Base-by-base conservation (phyloP, 2,888 invertebrate species). In the Lithodes maja region DNA sequence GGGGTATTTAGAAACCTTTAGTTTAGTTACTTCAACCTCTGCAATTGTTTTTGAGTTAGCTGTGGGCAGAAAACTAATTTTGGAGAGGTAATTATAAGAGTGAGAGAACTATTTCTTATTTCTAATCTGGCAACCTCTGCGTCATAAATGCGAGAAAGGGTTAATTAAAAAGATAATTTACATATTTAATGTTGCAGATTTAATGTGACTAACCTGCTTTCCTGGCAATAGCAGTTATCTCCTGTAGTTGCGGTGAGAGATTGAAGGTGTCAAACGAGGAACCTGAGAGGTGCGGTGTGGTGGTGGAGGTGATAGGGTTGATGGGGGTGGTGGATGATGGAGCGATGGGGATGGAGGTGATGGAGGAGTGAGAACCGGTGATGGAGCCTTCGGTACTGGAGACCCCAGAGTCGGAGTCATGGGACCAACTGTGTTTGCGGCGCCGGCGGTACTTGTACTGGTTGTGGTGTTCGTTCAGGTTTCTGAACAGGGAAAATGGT, bases 371-470 rank as follows among this genome's bases (percentile, higher is more conserved):
- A 85, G 93, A 93, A 90, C 93, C 93, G 90, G 93, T 92, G 55
- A 93, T 92, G 53, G 93, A 93, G 85, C 93, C 93, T 83, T 93
- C 93, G 81, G 93, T 93, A 90, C 93, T 93, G 77, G 93, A 93
- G 91, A 93, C 93, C 7, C 93, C 93, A 2, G 93, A 93, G 91
- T 94, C 94, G 2, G 94, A 93, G 86, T 94, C 94, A 91, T 94
- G 94, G 15, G 94, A 94, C 93, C 94, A 94, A 3, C 98, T 97
- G 93, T 97, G 96, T 94, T 97, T 97, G 92, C 97, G 95, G 53
- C 96, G 95, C 52, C 95, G 94, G 92, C 95, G 95, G 92, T 91
- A 88, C 77, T 91, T 91, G 86, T 91, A 90, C 33, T 90, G 88
- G 7, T 74, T 74, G 71, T 88, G 88, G 71, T 88, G 90, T 55